Conservation (phyloP, 2,888 invertebrate genomes). For the Hypomecis atomaria region DNA sequence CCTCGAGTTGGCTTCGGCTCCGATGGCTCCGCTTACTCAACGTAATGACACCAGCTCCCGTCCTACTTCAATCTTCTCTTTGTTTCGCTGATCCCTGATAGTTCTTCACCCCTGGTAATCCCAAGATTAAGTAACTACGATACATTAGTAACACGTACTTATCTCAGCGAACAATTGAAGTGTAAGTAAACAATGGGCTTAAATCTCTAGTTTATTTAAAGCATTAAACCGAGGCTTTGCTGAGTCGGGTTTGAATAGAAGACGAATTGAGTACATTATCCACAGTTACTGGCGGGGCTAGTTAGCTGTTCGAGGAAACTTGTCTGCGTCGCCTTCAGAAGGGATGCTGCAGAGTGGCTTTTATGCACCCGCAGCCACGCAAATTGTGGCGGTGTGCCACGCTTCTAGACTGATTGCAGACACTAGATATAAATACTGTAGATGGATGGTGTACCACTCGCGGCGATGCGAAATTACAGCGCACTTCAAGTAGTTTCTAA, state of each 20-base stretch:
- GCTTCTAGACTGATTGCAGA: constrained; percentile 65
- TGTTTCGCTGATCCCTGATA: constrained; percentile 47
- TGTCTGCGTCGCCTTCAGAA: constrained; percentile 64
- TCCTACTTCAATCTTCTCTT: constrained; percentile 43
- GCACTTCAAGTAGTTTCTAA: constrained; percentile 47
- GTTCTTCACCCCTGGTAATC: constrained; percentile 39
- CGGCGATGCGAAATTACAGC: constrained; percentile 47
- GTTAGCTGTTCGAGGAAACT: constrained; percentile 69
- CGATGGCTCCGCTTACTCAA: constrained; percentile 58
- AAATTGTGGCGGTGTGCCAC: constrained; percentile 63
- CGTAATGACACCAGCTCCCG: constrained; percentile 49
- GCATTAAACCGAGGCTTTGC: constrained; percentile 53
- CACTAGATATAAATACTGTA: constrained; percentile 46
- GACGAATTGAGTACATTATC: constrained; percentile 71
- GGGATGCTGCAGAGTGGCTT: constrained; percentile 58
- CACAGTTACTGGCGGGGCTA: constrained; percentile 62
- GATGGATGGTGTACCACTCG: constrained; percentile 39
- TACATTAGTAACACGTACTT: constrained; percentile 40
- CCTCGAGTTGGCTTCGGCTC: constrained; percentile 56
- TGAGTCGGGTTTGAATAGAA: constrained; percentile 62
- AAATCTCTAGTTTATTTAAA: constrained; percentile 57
- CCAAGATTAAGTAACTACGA: constrained; percentile 42
- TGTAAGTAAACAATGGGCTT: constrained; percentile 55
- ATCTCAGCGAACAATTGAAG: constrained; percentile 49
- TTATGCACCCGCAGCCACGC: constrained; percentile 63